Conservation (phyloP, 2,888 invertebrate genomes). For the Diadromus collaris region DNA sequence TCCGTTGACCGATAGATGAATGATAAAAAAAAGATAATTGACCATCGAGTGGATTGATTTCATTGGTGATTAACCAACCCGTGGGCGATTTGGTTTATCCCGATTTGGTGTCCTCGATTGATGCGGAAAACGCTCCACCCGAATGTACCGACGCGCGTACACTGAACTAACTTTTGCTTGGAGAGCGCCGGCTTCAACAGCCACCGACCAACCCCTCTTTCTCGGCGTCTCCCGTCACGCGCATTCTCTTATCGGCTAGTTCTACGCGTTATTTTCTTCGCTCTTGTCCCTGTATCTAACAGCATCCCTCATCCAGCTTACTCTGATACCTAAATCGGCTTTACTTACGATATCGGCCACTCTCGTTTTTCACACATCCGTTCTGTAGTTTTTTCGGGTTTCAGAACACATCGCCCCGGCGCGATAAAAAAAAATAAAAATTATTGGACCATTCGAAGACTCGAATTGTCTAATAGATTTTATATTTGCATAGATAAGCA, state of each 20-base stretch:
- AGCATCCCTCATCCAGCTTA: not conserved
- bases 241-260: conserved; percentile 70
- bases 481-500: too few species aligned
- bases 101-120: conserved; percentile 26
- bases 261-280: conserved; percentile 9
- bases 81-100: not conserved
- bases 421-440: not conserved
- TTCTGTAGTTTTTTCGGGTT: not conserved
- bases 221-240: conserved; percentile 72
- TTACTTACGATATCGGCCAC: not conserved
- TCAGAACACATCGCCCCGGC: not conserved
- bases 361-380: not conserved
- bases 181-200: conserved; percentile 71
- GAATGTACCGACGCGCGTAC: conserved; percentile 75
- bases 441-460: not conserved
- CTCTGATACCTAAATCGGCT: not conserved
- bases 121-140: conserved; percentile 62
- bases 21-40: not conserved
- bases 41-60: not conserved
- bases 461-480: too few species aligned
- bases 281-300: conserved; percentile 14
- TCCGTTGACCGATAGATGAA: not conserved
- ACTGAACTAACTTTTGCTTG: conserved; percentile 74
- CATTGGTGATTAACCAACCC: not conserved
- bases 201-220: conserved; percentile 67